phyloP scores from a whole-genome alignment of 2,888 invertebrate genomes.

The Drosophila paranaensis region DNA sequence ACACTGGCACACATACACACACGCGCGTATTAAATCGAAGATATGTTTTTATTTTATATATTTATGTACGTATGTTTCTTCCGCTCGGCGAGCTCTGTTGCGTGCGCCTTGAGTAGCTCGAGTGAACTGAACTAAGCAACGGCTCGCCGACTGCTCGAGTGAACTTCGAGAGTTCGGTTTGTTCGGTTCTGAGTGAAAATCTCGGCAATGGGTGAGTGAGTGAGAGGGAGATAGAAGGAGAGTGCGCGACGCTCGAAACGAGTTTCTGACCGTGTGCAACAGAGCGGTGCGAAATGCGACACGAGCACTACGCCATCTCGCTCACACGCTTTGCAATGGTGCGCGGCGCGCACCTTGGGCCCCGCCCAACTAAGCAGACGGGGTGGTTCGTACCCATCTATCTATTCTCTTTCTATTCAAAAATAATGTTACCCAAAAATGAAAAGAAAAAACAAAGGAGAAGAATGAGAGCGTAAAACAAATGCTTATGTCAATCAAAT shows the following conservation, averaged over 20 bases:
- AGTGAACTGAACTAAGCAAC: slow-evolving; percentile 60
- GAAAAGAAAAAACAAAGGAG: neutral
- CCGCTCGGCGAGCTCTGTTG: slow-evolving; percentile 32
- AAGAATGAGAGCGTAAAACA: slow-evolving; percentile 25
- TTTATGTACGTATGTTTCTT: neutral
- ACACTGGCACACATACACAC: slow-evolving; percentile 9
- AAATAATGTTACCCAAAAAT: slow-evolving; percentile 5
- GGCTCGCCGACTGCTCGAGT: slow-evolving; percentile 33
- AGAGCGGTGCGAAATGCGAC: slow-evolving; percentile 18
- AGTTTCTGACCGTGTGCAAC: slow-evolving; percentile 40
- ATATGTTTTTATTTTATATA: neutral
- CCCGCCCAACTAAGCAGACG: slow-evolving; percentile 42
- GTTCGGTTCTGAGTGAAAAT: slow-evolving; percentile 67
- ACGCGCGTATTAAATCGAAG: slow-evolving; percentile 22
- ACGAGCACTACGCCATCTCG: slow-evolving; percentile 13
- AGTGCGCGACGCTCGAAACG: slow-evolving; percentile 49
- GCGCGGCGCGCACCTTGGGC: slow-evolving; percentile 28
- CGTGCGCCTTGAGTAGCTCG: slow-evolving; percentile 74
- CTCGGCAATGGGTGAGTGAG: slow-evolving; percentile 54
- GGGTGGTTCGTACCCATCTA: slow-evolving; percentile 50
- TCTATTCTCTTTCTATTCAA: slow-evolving; percentile 22
- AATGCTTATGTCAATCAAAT: slow-evolving; percentile 58
- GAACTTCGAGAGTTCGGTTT: slow-evolving; percentile 38
- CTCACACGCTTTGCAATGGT: slow-evolving; percentile 51
- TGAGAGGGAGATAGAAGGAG: slow-evolving; percentile 19